phyloP scores from a whole-genome alignment of 2,113 vertebrate genomes.

The Lophura nycthemera region DNA sequence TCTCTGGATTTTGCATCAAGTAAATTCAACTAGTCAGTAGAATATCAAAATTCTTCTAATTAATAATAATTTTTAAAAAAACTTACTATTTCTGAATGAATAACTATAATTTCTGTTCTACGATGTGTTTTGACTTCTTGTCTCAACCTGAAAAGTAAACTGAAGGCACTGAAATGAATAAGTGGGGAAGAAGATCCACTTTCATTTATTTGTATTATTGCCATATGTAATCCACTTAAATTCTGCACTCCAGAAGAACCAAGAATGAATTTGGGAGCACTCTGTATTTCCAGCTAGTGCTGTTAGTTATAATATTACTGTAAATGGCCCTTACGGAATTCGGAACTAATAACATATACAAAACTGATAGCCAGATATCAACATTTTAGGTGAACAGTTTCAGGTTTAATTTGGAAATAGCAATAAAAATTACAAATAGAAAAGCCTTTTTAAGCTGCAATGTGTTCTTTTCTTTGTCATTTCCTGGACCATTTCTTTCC shows the following conservation, averaged over 20 bases:
- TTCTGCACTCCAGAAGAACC: not conserved
- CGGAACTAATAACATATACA: not conserved
- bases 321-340: not conserved
- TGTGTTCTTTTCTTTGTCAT: not conserved
- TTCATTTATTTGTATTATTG: not conserved
- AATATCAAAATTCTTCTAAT: not conserved
- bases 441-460: not conserved
- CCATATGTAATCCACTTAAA: not conserved
- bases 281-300: not conserved
- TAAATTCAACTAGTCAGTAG: not conserved
- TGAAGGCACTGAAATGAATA: slow-evolving; percentile 7
- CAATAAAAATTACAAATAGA: not conserved
- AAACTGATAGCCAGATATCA: not conserved
- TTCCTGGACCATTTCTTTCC: not conserved
- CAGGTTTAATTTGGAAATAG: not conserved
- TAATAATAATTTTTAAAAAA: not conserved
- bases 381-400: not conserved
- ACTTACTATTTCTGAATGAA: not conserved
- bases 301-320: not conserved
- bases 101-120: not conserved
- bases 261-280: not conserved
- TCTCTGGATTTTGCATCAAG: not conserved
- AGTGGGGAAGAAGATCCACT: slow-evolving; percentile 10
- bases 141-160: slow-evolving; percentile 12
- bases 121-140: slow-evolving; percentile 7